Percentiles rank a stretch among this genome's conserved stretches.
Conservation (phyloP, 2,113 vertebrate genomes). For the Dinomys branickii region DNA sequence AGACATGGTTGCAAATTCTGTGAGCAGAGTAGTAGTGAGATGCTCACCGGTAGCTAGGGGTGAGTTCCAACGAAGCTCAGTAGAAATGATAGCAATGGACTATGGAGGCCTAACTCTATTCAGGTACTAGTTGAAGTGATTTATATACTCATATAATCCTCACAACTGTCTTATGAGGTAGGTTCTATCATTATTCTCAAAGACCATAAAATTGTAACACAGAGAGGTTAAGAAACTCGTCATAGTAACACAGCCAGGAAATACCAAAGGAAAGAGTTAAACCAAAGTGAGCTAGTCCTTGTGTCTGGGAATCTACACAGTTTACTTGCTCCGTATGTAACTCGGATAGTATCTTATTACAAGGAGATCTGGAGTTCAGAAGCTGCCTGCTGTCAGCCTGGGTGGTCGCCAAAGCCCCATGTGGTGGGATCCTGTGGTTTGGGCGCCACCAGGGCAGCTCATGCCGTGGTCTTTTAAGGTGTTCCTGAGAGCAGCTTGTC, state of each 20-base stretch:
- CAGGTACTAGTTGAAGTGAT: neutral
- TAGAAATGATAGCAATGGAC: neutral
- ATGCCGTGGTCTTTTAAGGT: neutral
- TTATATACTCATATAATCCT: neutral
- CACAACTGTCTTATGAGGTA: neutral
- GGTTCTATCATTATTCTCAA: neutral
- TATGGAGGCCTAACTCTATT: neutral
- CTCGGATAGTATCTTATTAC: neutral
- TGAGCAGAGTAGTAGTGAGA: neutral
- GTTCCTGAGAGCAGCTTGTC: neutral
- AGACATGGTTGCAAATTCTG: neutral
- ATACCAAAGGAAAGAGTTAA: neutral
- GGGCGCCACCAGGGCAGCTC: neutral
- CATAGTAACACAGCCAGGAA: neutral
- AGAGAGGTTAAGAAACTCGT: neutral
- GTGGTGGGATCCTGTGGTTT: neutral
- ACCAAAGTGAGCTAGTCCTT: neutral
- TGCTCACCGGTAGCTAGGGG: neutral
- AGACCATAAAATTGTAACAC: neutral
- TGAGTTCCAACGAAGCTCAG: neutral
- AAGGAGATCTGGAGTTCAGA: neutral
- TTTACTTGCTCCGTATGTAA: neutral
- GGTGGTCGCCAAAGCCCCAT: no score
- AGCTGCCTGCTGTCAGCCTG: neutral
- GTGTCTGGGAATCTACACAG: neutral